Evolutionary conservation across 2,888 invertebrate species (phyloP), one percentile per base, ranked within the genome.

Genomic region (Chymomyza fuscimana): DNA sequence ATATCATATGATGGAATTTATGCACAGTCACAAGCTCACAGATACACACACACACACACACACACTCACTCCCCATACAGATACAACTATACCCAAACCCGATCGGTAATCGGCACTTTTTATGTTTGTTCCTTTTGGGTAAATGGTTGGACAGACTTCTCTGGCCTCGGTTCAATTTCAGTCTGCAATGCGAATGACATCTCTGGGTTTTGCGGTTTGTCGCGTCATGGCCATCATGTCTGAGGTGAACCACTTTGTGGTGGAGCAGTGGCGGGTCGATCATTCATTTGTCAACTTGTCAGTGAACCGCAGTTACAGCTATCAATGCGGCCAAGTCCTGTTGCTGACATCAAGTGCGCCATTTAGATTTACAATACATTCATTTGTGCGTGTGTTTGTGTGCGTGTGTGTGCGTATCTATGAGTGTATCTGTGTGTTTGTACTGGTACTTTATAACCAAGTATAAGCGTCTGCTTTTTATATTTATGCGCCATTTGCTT

Each of bases 1-100:
- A 85, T 85, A 85, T 85, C 85, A 86, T 86, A 85, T 87, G 85
- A 83, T 83, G 83, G 79, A 83, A 83, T 87, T 83, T 85, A 85
- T 87, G 83, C 85, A 77, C 82, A 83, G 82, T 77, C 80, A 75
- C 77, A 71, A 25, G 25, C 68, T 5, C 46, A 22, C 58, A 66
- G 59, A 62, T 40, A 52, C 54, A 59, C 52, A n/a, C 52, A 52
- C 52, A 56, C 65, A 58, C 52, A 16, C 54, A 58, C 61, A 54
- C 16, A 54, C 16, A 52, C 62, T 52, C 36, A 60, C 61, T 9
- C 16, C 16, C 63, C 29, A 50, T 15, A 25, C 46, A 62, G 67
- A 50, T 16, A n/a, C 15, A 29, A 15, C 58, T 25, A 10, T 25
- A 52, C 63, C 59, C 70, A 59, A 50, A 68, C 63, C 69, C 66